These are phyloP conservation scores for Hypsibius dujardini DNA, from an alignment of 1,140 invertebrate species.

Conservation along the genomic window DNA sequence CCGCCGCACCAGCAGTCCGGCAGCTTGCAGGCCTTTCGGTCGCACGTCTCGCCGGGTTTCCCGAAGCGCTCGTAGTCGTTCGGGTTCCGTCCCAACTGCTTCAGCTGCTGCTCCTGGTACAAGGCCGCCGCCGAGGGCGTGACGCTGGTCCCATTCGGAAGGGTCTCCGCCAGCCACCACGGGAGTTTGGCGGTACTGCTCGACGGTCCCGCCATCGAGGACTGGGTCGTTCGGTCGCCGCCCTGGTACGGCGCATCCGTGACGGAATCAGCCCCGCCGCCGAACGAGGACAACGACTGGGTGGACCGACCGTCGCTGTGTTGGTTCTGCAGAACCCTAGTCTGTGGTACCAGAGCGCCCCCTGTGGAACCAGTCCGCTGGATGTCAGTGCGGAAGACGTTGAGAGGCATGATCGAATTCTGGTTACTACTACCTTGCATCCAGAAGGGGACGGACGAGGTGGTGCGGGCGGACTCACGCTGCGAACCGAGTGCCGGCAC, in stretches of 20 bases:
- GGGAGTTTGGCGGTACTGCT: background rate
- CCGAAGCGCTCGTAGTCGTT: background rate
- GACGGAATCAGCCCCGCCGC: background rate
- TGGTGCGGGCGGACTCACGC: background rate
- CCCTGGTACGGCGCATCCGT: background rate
- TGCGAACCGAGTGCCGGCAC: background rate
- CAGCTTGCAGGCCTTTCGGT: conserved; percentile 64
- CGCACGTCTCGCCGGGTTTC: conserved; percentile 37
- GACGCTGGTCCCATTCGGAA: too few species aligned
- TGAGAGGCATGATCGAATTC: background rate
- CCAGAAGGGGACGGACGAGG: background rate
- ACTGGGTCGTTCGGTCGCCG: background rate
- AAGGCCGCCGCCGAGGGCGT: background rate
- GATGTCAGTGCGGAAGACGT: conserved; percentile 6
- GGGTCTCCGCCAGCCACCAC: conserved; percentile 8
- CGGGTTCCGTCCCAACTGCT: conserved; percentile 1
- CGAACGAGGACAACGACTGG: too few species aligned
- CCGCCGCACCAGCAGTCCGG: conserved; percentile 80
- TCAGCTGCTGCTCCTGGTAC: background rate
- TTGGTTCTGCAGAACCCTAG: background rate
- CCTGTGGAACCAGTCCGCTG: background rate
- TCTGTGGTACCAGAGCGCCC: background rate
- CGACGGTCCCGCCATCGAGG: background rate
- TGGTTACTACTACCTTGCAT: conserved; percentile 12
- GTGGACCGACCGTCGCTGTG: too few species aligned